phyloP scores from a whole-genome alignment of 2,888 invertebrate species.

The Drosophila conformis region DNA sequence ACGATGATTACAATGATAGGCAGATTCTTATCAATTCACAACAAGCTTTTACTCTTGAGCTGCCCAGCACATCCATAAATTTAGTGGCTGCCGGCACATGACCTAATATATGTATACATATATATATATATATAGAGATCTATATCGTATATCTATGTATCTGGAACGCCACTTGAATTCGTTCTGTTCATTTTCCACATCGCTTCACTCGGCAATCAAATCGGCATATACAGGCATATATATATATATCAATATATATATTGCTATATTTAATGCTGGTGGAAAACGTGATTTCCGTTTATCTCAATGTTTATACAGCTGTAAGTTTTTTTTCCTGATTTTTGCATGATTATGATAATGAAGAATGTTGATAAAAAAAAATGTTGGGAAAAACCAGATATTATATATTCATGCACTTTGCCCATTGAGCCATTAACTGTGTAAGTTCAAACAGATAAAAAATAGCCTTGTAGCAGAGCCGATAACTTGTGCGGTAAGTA shows the following conservation, averaged over 20 bases:
- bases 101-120: slow-evolving; percentile 6
- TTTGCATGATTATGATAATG: slow-evolving; percentile 30
- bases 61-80: slow-evolving; percentile 45
- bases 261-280: background rate
- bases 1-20: slow-evolving; percentile 28
- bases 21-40: slow-evolving; percentile 38
- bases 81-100: slow-evolving; percentile 42
- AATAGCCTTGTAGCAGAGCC: background rate
- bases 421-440: slow-evolving; percentile 10
- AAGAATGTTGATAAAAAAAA: slow-evolving; percentile 15
- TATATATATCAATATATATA: background rate
- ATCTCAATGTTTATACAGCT: slow-evolving; percentile 31
- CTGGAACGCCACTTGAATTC: slow-evolving; percentile 27
- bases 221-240: slow-evolving; percentile 1
- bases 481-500: slow-evolving; percentile 18
- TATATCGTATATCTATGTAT: background rate
- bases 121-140: too few species aligned
- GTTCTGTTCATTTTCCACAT: slow-evolving; percentile 23
- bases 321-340: slow-evolving; percentile 5
- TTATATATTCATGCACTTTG: slow-evolving; percentile 16
- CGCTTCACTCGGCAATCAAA: background rate
- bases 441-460: slow-evolving; percentile 18
- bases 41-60: slow-evolving; percentile 7
- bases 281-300: slow-evolving; percentile 37
- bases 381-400: background rate